phyloP scores from a whole-genome alignment of 2,888 invertebrate genomes.

The Phyllotreta striolata region DNA sequence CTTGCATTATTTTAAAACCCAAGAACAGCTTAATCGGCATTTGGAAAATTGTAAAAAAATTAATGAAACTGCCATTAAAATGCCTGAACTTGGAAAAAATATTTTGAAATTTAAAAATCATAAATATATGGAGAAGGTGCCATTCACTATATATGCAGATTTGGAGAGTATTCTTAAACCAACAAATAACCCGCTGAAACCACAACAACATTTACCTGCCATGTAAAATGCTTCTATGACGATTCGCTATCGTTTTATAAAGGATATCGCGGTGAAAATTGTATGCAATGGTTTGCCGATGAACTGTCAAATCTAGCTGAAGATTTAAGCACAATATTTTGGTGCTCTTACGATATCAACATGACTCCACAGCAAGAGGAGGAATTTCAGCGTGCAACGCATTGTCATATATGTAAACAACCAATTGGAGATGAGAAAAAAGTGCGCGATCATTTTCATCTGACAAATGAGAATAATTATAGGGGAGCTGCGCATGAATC shows the following conservation, averaged over 20 bases:
- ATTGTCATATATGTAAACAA: slow-evolving; percentile 29
- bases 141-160: slow-evolving; percentile 42
- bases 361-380: slow-evolving; percentile 23
- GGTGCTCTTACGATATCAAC: slow-evolving; percentile 20
- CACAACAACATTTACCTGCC: slow-evolving; percentile 40
- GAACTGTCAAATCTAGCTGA: slow-evolving; percentile 18
- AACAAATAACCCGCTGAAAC: slow-evolving; percentile 3
- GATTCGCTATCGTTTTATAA: slow-evolving; percentile 6
- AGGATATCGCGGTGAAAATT: slow-evolving; percentile 20
- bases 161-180: slow-evolving; percentile 34
- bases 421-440: slow-evolving; percentile 20
- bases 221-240: slow-evolving; percentile 43
- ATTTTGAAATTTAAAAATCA: slow-evolving; percentile 30
- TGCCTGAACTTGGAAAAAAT: slow-evolving; percentile 27
- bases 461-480: slow-evolving; percentile 22
- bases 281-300: slow-evolving; percentile 27
- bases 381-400: slow-evolving; percentile 13
- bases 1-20: slow-evolving; percentile 13
- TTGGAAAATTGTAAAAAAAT: slow-evolving; percentile 26
- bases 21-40: slow-evolving; percentile 16
- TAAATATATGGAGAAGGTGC: slow-evolving; percentile 22
- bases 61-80: slow-evolving; percentile 26
- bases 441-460: slow-evolving; percentile 29
- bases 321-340: slow-evolving; percentile 18
- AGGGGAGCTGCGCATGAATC: slow-evolving; percentile 41